Conservation (phyloP, 2,113 vertebrate genomes). For the Anthoscopus minutus region DNA sequence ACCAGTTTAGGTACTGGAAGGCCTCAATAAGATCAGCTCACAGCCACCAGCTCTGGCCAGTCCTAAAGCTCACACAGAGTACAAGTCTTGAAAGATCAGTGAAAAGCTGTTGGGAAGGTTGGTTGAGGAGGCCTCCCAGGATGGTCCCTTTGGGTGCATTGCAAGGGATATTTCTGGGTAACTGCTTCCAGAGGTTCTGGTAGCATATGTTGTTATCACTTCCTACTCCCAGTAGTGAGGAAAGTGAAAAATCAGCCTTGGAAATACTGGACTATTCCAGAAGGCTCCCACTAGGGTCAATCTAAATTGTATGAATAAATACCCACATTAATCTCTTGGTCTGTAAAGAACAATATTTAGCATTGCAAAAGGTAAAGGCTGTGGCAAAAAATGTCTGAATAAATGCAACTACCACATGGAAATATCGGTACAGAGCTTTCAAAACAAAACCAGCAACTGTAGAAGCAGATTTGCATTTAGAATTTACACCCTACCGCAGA, state of each 20-base stretch:
- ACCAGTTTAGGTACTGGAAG: neutral
- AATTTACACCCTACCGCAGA: neutral
- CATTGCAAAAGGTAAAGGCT: neutral
- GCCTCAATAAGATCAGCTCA: neutral
- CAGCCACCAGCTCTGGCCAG: neutral
- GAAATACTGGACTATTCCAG: neutral
- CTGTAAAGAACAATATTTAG: neutral
- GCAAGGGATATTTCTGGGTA: neutral
- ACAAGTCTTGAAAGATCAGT: rapidly evolving
- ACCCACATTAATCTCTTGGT: neutral
- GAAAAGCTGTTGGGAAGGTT: neutral
- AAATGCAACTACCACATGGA: neutral
- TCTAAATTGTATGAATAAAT: neutral
- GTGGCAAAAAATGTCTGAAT: neutral
- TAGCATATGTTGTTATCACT: neutral
- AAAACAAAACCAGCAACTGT: neutral
- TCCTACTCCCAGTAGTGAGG: neutral
- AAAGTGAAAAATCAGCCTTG: neutral
- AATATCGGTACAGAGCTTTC: neutral
- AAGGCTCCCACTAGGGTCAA: neutral
- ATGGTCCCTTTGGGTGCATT: neutral
- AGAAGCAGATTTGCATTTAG: neutral
- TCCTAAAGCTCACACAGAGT: rapidly evolving
- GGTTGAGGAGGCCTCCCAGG: neutral
- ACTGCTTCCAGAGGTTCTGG: neutral